phyloP scores from a whole-genome alignment of 2,888 invertebrate species.

The Petrophora chlorosata region DNA sequence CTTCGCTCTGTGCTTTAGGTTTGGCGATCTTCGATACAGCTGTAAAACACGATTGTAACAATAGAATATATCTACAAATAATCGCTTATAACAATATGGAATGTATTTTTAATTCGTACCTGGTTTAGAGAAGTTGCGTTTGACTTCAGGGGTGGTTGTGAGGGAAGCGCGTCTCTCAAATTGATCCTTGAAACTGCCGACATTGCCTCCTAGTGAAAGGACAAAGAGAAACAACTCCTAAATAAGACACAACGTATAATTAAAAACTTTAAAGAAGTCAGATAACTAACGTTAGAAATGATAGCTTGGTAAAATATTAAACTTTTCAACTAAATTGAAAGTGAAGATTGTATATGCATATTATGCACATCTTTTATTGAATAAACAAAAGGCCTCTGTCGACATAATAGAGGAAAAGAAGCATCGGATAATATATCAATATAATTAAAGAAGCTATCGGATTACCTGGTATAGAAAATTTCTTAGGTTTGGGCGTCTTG shows the following conservation, averaged over 20 bases:
- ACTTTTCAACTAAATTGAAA: too few relatives aligned
- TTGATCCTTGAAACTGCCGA: slow-evolving; percentile 93
- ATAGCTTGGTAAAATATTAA: too few relatives aligned
- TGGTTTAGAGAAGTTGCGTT: slow-evolving; percentile 71
- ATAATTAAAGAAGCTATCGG: not conserved
- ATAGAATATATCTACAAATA: not conserved
- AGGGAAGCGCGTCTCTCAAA: slow-evolving; percentile 92
- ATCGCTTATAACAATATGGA: not conserved
- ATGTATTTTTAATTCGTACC: slow-evolving; percentile 38
- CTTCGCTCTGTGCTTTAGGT: slow-evolving; percentile 79
- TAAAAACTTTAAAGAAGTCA: too few relatives aligned
- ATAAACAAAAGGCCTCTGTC: too few relatives aligned
- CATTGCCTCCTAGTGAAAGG: slow-evolving; percentile 85
- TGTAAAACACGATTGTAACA: slow-evolving; percentile 33
- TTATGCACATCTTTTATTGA: too few relatives aligned
- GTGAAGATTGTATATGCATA: too few relatives aligned
- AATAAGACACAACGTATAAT: too few relatives aligned
- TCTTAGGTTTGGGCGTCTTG: slow-evolving; percentile 87
- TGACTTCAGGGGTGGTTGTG: slow-evolving; percentile 71
- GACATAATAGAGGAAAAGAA: too few relatives aligned
- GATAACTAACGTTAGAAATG: too few relatives aligned
- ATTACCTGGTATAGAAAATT: slow-evolving; percentile 88
- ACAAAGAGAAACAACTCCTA: not conserved
- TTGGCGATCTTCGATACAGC: slow-evolving; percentile 78
- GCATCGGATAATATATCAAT: too few relatives aligned